Evolutionary conservation across 2,113 vertebrate species (phyloP), one percentile per base, ranked within the genome.

Genomic region (Connochaetes taurinus): DNA sequence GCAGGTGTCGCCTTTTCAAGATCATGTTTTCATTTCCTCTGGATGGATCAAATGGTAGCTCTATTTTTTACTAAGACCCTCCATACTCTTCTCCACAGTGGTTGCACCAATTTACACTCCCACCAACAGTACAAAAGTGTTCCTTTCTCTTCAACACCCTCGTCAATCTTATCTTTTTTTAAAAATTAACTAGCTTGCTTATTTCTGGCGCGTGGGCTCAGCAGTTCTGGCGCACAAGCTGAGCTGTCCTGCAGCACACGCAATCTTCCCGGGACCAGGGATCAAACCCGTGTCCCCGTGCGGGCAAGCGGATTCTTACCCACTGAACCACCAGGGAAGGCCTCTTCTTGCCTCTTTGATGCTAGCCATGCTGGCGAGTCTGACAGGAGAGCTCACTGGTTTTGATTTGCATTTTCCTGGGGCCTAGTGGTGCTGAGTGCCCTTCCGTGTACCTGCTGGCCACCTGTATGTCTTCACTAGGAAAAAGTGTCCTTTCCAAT

Each of bases 391-490:
- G 31, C 52, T 33, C 17, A 6, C 8, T 17, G 67, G 36, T 23
- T 90, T 0, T 45, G 71, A 27, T 15, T 0, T 45, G 40, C 29
- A 7, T 45, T 25, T 45, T 21, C 29, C 40, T 58, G 52, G 43
- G 23, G 9, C 31, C 53, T 21, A 10, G 27, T 2, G 52, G 53
- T 29, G 33, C 1, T 13, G 62, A 29, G 62, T 0, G 1, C 23
- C 3, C 43, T 50, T 47, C 19, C 89, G n/a, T 2, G 33, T 12
- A 23, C 52, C 67, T 45, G 12, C 4, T 7, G 36, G 31, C 74
- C 15, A 47, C 1, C 55, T 7, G 8, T 8, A 1, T 6, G 23
- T 60, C 33, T 81, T 47, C 89, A 60, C 23, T 29, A 7, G 74
- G n/a, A 27, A 50, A n/a, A 90, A 47, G 9, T 17, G 14, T 47